Conservation (phyloP, 2,113 vertebrate species). For the Coryphaenoides rupestris region DNA sequence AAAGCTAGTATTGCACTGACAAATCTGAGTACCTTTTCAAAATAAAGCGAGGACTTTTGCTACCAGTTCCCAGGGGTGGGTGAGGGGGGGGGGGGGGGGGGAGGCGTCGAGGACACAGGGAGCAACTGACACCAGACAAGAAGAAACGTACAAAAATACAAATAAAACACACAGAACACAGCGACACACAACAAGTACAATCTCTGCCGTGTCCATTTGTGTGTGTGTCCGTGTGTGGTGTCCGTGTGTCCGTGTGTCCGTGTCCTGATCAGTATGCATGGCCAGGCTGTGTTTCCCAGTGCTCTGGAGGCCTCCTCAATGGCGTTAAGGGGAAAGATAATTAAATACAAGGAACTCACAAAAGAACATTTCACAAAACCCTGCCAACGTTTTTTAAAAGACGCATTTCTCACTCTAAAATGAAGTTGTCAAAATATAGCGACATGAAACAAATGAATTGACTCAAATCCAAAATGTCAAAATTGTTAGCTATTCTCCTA, state of each 20-base stretch:
- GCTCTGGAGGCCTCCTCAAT: slow-evolving; percentile 44
- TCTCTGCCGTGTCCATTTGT: too few relatives aligned
- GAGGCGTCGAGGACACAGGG: too few relatives aligned
- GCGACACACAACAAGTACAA: slow-evolving; percentile 6
- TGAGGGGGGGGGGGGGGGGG: too few relatives aligned
- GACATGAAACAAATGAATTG: slow-evolving; percentile 20
- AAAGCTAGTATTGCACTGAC: slow-evolving; percentile 89
- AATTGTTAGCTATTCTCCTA: slow-evolving; percentile 22
- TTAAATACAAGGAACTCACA: slow-evolving; percentile 5
- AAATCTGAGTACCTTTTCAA: slow-evolving; percentile 75
- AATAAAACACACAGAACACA: slow-evolving; percentile 46
- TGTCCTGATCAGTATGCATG: slow-evolving; percentile 20
- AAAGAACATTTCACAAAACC: slow-evolving; percentile 6
- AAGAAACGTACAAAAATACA: not conserved
- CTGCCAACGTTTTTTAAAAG: slow-evolving; percentile 5
- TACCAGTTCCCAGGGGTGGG: slow-evolving; percentile 67
- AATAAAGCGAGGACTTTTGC: slow-evolving; percentile 60
- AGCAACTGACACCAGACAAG: slow-evolving; percentile 24
- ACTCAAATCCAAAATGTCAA: slow-evolving; percentile 14
- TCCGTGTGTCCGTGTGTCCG: not conserved
- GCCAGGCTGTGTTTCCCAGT: slow-evolving; percentile 32
- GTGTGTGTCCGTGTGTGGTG: too few relatives aligned
- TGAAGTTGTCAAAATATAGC: slow-evolving; percentile 17
- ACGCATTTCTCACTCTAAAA: slow-evolving; percentile 38
- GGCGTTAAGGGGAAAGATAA: slow-evolving; percentile 28